phyloP scores from a whole-genome alignment of 2,888 invertebrate genomes.

The Diplolepis rosae region DNA sequence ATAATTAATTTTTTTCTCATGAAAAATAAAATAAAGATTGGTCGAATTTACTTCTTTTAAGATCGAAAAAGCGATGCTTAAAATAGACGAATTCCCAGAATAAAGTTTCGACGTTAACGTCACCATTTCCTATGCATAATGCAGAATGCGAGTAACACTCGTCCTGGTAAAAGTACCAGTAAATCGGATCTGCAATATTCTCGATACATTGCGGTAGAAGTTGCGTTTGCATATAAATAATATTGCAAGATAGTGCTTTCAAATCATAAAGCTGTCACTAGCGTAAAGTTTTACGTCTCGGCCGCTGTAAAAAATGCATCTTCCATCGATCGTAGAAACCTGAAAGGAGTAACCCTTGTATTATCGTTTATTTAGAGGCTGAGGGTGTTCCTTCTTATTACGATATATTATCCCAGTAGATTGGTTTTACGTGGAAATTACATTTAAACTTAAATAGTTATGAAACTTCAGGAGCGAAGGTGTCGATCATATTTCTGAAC shows the following conservation, averaged over 20 bases:
- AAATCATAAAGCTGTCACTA: constrained; percentile 53
- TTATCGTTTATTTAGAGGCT: neutral
- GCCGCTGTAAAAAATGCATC: neutral
- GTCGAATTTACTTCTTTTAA: too few species aligned
- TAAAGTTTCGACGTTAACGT: constrained; percentile 59
- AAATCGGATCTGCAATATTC: constrained; percentile 60
- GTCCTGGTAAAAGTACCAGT: constrained; percentile 53
- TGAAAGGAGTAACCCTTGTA: neutral
- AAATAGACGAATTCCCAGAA: constrained; percentile 47
- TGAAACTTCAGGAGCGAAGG: neutral
- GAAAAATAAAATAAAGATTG: too few species aligned
- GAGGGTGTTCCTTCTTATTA: neutral
- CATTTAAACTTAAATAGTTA: neutral
- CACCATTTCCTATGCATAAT: constrained; percentile 58
- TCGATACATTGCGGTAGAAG: constrained; percentile 48
- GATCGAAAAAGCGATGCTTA: constrained; percentile 34
- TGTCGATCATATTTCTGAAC: too few species aligned
- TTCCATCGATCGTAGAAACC: neutral
- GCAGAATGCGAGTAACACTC: constrained; percentile 49
- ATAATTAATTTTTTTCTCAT: too few species aligned
- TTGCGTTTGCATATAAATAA: constrained; percentile 64
- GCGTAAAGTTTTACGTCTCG: constrained; percentile 15
- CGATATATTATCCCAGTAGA: neutral
- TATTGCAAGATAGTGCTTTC: constrained; percentile 55
- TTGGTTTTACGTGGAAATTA: neutral